phyloP scores from a whole-genome alignment of 1,140 invertebrate species.

The Drosophila repletoides region DNA sequence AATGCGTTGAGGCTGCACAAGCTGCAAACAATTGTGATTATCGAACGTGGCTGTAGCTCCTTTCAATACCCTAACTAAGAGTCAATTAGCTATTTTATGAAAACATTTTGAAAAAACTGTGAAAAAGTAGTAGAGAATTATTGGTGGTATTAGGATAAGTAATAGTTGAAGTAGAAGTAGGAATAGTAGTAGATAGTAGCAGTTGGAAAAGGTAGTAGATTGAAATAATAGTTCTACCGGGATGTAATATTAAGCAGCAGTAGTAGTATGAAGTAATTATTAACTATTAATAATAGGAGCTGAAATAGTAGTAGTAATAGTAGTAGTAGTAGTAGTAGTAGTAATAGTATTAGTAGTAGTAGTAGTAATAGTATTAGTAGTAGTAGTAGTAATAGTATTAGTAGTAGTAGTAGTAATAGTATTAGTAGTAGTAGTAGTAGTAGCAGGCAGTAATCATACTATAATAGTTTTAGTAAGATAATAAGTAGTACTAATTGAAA shows the following conservation, averaged over 20 bases:
- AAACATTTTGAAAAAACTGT: not conserved
- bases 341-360: too few species aligned
- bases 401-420: not conserved
- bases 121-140: too few species aligned
- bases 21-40: conserved; percentile 80
- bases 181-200: not conserved
- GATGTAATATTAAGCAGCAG: too few species aligned
- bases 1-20: conserved; percentile 70
- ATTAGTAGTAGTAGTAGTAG: not conserved
- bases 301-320: too few species aligned
- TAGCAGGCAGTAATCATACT: too few species aligned
- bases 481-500: too few species aligned
- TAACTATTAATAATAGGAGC: too few species aligned
- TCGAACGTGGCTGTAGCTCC: conserved; percentile 55
- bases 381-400: not conserved
- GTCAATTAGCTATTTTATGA: not conserved
- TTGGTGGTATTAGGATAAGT: too few species aligned
- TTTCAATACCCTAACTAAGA: conserved; percentile 13
- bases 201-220: not conserved
- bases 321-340: not conserved
- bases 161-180: not conserved
- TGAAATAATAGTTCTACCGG: too few species aligned
- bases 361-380: too few species aligned
- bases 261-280: too few species aligned
- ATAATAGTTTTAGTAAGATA: too few species aligned